A percentile compares a stretch with the other conserved stretches of the same genome.
These are phyloP conservation scores for Armadillidium nasatum DNA, from an alignment of 1,140 invertebrate species.

Conservation along the genomic window DNA sequence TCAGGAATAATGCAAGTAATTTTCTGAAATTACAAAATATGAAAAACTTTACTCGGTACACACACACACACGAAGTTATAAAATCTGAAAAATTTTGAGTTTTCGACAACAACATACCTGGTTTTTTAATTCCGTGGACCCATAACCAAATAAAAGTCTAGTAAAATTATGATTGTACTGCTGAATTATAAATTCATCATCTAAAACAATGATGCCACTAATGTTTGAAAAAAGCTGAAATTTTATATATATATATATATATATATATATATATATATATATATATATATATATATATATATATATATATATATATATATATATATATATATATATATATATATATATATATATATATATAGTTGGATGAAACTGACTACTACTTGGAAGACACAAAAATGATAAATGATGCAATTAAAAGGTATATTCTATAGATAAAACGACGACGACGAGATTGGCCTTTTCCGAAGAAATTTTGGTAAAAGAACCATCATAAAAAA, in stretches of 20 bases:
- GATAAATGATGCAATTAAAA: no score
- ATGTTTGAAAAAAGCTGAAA: slow-evolving; percentile 60
- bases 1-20: not conserved
- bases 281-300: no score
- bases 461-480: no score
- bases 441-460: no score
- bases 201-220: slow-evolving; percentile 62
- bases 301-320: no score
- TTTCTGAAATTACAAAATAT: not conserved
- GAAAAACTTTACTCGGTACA: not conserved
- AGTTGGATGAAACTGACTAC: no score
- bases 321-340: no score
- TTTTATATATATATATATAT: not conserved
- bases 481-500: no score
- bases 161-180: slow-evolving; percentile 65
- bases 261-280: no score
- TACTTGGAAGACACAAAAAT: no score
- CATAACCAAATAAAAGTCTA: slow-evolving; percentile 61
- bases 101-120: slow-evolving; percentile 49
- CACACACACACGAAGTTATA: not conserved
- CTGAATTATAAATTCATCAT: slow-evolving; percentile 59
- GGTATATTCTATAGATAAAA: no score
- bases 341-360: no score
- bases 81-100: not conserved
- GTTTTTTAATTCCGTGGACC: slow-evolving; percentile 57